Base-by-base conservation (phyloP, 1,140 invertebrate genomes). In the Drosophila prosaltans region DNA sequence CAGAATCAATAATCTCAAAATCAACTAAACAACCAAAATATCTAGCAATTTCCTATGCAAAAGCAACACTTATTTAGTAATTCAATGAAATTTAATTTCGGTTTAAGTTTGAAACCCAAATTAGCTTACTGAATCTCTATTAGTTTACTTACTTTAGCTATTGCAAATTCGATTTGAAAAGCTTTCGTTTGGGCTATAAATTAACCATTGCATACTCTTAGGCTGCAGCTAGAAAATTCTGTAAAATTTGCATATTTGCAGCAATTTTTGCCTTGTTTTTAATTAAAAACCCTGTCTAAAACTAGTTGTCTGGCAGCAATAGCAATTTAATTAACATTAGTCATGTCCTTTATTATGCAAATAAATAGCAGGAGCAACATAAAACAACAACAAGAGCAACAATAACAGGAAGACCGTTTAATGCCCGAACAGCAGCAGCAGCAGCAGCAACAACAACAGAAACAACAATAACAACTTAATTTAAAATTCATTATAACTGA, bases 401-500 rank as follows among this genome's bases (percentile, higher is more conserved):
- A 43, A 26, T 2, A 43, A 10, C 21, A 40, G 55, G 30, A 36
- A 45, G 32, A 79, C 57, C 81, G 65, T 65, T 83, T 84, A 84
- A 71, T 72, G 68, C 59, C 45, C 43, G 60, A 48, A 41, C 62
- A 40, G 36, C 40, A 61, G 55, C 65, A 40, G 40, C 40, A 61
- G 58, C n/a, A n/a, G 16, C 16, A 16, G 16, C 64, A 64, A 45
- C 32, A 36, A 36, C 32, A 36, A 36, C 65, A 40, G 39, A 24
- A 61, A 62, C 54, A 64, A 69, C 73, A 83, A 83, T 72, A 88
- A 78, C 81, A 89, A 71, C 80, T 89, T 88, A 45, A 88, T 88
- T 88, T 88, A 78, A 88, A 88, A 88, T 88, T 88, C 85, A 88
- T 88, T 88, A 88, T 90, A 84, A 84, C 80, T 85, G 84, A 84